phyloP scores from a whole-genome alignment of 2,888 invertebrate genomes.

The Graphium colonna region DNA sequence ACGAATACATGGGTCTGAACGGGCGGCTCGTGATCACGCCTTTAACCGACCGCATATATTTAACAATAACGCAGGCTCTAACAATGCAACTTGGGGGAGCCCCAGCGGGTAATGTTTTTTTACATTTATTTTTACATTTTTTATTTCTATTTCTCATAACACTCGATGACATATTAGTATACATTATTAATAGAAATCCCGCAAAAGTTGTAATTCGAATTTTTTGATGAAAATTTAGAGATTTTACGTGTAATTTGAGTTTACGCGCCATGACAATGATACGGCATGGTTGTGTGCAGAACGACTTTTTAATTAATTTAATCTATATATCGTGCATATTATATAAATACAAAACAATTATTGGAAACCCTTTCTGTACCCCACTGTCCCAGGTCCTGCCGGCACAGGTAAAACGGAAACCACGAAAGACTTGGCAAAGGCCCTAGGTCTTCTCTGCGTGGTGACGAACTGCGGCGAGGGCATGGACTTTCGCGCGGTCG shows the following conservation, averaged over 20 bases:
- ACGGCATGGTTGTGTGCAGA: too few species aligned
- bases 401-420: slow-evolving; percentile 93
- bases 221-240: too few species aligned
- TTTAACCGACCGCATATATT: slow-evolving; percentile 93
- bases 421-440: slow-evolving; percentile 97
- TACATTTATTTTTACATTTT: too few species aligned
- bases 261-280: too few species aligned
- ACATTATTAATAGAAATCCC: too few species aligned
- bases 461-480: slow-evolving; percentile 97
- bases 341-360: neutral
- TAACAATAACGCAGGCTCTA: slow-evolving; percentile 95
- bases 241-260: too few species aligned
- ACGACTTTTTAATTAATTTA: too few species aligned
- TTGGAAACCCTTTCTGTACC: neutral
- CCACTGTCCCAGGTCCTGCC: slow-evolving; percentile 82
- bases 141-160: too few species aligned
- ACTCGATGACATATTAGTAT: too few species aligned
- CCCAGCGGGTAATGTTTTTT: slow-evolving; percentile 83
- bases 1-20: slow-evolving; percentile 97
- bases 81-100: slow-evolving; percentile 95
- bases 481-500: slow-evolving; percentile 91
- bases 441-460: slow-evolving; percentile 89
- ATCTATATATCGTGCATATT: too few species aligned
- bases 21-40: slow-evolving; percentile 95
- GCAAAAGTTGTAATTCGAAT: too few species aligned